A percentile compares a stretch with the other conserved stretches of the same genome.
Conservation (phyloP, 2,888 invertebrate genomes). For the Tipula lateralis region DNA sequence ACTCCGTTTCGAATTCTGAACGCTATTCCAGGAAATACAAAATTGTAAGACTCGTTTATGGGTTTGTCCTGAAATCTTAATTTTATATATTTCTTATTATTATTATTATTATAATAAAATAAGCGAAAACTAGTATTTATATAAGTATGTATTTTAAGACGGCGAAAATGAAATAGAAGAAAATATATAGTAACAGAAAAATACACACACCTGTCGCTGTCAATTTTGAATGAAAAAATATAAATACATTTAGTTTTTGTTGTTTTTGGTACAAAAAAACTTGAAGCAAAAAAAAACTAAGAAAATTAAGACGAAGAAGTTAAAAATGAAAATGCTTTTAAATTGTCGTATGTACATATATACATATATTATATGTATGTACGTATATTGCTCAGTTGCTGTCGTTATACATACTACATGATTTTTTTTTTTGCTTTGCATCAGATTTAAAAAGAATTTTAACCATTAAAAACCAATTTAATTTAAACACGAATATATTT, state of each 20-base stretch:
- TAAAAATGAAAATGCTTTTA: constrained; percentile 9
- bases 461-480: constrained; percentile 13
- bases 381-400: neutral
- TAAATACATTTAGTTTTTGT: neutral
- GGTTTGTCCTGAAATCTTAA: neutral
- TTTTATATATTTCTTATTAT: neutral
- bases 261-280: neutral
- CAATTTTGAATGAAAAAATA: constrained; percentile 1
- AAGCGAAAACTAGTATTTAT: neutral
- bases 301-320: neutral
- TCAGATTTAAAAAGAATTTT: neutral
- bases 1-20: neutral
- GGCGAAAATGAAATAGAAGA: neutral
- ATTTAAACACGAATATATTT: neutral
- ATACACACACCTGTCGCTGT: constrained; percentile 24
- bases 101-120: neutral
- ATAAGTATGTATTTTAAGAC: neutral
- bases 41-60: neutral
- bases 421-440: neutral
- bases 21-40: neutral
- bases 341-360: neutral
- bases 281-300: neutral
- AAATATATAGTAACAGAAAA: neutral
- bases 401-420: neutral
- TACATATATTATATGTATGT: neutral